These are phyloP conservation scores for Lepidostoma basale DNA, from an alignment of 1,140 invertebrate genomes.

Conservation along the genomic window DNA sequence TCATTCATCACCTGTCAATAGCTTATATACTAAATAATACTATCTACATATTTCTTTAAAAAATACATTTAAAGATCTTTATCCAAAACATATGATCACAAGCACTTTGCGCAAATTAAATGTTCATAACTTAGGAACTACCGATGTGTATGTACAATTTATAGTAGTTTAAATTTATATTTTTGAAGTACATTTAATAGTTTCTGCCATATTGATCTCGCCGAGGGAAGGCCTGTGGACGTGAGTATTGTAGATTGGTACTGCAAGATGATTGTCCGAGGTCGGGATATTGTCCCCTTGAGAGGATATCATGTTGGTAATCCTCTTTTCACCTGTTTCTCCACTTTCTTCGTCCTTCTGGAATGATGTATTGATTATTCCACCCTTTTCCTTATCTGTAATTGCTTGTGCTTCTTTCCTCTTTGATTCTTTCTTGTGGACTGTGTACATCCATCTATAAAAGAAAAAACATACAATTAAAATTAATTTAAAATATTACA, in stretches of 20 bases:
- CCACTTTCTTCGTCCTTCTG: slow-evolving; percentile 40
- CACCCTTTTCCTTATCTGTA: slow-evolving; percentile 21
- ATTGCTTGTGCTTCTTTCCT: slow-evolving; percentile 32
- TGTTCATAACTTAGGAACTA: background rate
- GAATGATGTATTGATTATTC: slow-evolving; percentile 41
- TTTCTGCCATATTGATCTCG: slow-evolving; percentile 42
- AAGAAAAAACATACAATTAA: background rate
- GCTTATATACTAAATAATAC: too few relatives aligned
- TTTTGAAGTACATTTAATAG: slow-evolving; percentile 46
- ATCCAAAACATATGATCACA: too few relatives aligned
- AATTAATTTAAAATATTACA: background rate
- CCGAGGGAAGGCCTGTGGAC: slow-evolving; percentile 35
- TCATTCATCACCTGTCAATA: too few relatives aligned
- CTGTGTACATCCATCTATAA: slow-evolving; percentile 65
- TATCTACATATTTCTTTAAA: too few relatives aligned
- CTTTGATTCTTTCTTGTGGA: slow-evolving; percentile 58
- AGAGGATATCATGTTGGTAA: slow-evolving; percentile 29
- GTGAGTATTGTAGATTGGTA: background rate
- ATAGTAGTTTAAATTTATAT: slow-evolving; percentile 31
- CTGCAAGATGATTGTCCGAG: background rate
- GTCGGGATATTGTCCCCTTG: background rate
- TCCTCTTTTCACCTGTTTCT: slow-evolving; percentile 26
- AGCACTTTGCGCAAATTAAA: too few relatives aligned
- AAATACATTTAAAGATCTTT: too few relatives aligned
- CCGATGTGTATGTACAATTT: too few relatives aligned